Base-by-base conservation (phyloP, 2,888 invertebrate genomes). In the Athetis lepigone region DNA sequence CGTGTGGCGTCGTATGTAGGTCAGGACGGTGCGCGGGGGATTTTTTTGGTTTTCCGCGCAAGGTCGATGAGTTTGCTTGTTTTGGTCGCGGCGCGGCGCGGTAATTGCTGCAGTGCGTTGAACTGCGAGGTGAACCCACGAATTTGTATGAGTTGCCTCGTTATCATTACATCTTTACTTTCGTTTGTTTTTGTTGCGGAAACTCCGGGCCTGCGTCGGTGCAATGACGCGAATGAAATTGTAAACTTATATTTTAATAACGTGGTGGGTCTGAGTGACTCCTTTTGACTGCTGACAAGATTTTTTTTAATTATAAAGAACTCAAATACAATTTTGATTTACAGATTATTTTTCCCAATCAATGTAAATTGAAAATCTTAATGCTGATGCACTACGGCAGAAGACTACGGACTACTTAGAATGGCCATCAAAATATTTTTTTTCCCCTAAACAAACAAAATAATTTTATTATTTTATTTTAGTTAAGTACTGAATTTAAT, bases 11-110 rank as follows among this genome's bases (percentile, higher is more conserved):
- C 68, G 91, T 93, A 95, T 94, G 94, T 95, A 92, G 95, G 95
- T 95, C 94, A 93, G 94, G 92, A 90, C 86, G 85, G 83, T 79
- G 79, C 65, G 67, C 73, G 85, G 82, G 76, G 77, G 82, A 83
- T 88, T 90, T 92, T 92, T 93, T 92, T 90, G 91, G 91, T 90
- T 92, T 91, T 89, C 89, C 82, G 78, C 84, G 88, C 94, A 94
- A 94, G 94, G 94, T 90, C 94, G 92, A 63, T 72, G 78, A 72
- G 85, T 84, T 89, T 85, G 84, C 80, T 89, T 77, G 88, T 89
- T 88, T 89, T 90, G 76, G 72, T 55, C 50, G 67, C 69, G 71
- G 60, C 62, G 70, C 62, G 65, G 50, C 58, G 65, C 63, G 55
- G 80, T 82, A 82, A 79, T 78, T 75, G 82, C 65, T 67, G 79